A percentile compares a stretch with the other conserved stretches of the same genome.
Evolutionary conservation across 2,888 invertebrate genomes (phyloP).

Genomic region (Eugnorisma glareosa): DNA sequence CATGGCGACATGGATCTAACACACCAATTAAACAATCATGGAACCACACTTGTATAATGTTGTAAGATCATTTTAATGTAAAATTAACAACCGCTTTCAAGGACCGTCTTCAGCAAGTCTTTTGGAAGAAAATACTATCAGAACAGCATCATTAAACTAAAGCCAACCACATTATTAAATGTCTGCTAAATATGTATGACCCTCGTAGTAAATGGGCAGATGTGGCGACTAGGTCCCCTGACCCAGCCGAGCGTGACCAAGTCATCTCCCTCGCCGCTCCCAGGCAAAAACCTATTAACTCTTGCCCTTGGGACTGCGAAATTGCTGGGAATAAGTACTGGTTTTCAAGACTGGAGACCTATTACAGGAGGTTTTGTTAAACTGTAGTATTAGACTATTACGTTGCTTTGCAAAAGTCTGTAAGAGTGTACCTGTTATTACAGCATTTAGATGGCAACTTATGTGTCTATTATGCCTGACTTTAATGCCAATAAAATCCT

Average conservation of each 20-base stretch:
- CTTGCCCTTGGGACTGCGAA: slow-evolving; percentile 55
- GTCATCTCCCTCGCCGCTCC: slow-evolving; percentile 58
- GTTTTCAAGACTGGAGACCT: slow-evolving; percentile 2
- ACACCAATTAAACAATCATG: not conserved
- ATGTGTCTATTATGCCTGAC: not conserved
- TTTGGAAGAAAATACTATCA: not conserved
- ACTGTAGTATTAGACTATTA: slow-evolving; percentile 35
- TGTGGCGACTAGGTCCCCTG: slow-evolving; percentile 30
- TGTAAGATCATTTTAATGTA: not conserved
- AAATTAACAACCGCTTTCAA: not conserved
- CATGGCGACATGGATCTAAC: not conserved
- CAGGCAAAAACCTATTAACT: slow-evolving; percentile 52
- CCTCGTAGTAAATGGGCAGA: slow-evolving; percentile 18
- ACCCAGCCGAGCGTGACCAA: slow-evolving; percentile 39
- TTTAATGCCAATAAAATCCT: not conserved
- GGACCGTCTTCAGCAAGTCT: not conserved
- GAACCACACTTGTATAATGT: not conserved
- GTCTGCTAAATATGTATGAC: slow-evolving; percentile 11
- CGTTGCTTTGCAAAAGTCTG: slow-evolving; percentile 12
- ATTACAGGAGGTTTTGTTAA: slow-evolving; percentile 37
- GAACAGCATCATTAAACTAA: not conserved
- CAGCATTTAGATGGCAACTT: not conserved
- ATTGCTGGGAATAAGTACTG: slow-evolving; percentile 51
- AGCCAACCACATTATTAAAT: not conserved
- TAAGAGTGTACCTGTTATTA: slow-evolving; percentile 14